A percentile compares a stretch with the other conserved stretches of the same genome.
Conservation (phyloP, 2,113 vertebrate genomes). For the Percina caprodes region DNA sequence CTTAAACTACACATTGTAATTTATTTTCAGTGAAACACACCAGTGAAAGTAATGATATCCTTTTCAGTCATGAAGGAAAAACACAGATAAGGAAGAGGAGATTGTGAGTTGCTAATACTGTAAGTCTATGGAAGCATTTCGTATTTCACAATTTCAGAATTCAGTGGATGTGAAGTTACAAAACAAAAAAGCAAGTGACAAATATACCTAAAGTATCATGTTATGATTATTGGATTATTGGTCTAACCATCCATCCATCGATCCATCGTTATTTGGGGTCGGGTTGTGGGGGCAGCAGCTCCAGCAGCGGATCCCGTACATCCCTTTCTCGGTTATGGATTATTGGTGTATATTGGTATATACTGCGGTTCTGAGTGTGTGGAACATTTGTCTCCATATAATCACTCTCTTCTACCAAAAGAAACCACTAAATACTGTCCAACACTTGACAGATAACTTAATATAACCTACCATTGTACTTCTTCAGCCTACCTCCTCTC, state of each 20-base stretch:
- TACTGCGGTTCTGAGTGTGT: background rate
- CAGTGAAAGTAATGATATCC: background rate
- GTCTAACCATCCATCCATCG: too few relatives aligned
- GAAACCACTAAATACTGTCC: conserved; percentile 13
- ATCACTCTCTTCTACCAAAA: conserved; percentile 1
- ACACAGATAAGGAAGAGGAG: conserved; percentile 12
- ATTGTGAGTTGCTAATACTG: background rate
- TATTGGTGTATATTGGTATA: conserved; percentile 17
- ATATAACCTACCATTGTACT: conserved; percentile 10
- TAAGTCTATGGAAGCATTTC: conserved; percentile 2
- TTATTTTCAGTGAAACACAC: conserved; percentile 5
- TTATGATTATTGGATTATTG: conserved; percentile 29
- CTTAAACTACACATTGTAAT: conserved; percentile 15
- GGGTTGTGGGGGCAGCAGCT: too few relatives aligned
- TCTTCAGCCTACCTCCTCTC: background rate
- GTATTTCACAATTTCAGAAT: conserved; percentile 9
- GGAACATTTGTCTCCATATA: conserved; percentile 16
- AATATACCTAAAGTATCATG: conserved; percentile 6
- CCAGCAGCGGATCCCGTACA: too few relatives aligned
- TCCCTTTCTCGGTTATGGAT: background rate
- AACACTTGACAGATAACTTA: conserved; percentile 11
- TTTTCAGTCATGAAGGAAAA: conserved; percentile 1
- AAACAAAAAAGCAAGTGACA: conserved; percentile 12
- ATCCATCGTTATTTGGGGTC: too few relatives aligned
- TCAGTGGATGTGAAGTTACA: conserved; percentile 13